phyloP scores from a whole-genome alignment of 2,797 vertebrate genomes.

The Sciurus vulgaris region DNA sequence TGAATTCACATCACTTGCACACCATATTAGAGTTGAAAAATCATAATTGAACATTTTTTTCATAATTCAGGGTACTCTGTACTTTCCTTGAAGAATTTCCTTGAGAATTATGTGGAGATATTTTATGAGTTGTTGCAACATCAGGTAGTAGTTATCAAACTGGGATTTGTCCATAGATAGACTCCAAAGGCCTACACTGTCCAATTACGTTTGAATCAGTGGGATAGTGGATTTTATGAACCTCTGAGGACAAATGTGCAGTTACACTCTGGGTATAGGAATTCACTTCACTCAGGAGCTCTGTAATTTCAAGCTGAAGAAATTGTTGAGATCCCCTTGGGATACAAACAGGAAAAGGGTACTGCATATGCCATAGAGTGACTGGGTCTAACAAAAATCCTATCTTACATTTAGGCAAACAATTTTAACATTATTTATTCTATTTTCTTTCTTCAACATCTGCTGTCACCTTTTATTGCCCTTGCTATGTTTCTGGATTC shows the following conservation, averaged over 20 bases:
- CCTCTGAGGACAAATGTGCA: background rate
- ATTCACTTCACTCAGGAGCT: background rate
- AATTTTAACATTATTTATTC: background rate
- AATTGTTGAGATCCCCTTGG: background rate
- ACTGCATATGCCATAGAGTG: fast-evolving
- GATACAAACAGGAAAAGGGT: background rate
- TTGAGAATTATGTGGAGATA: background rate
- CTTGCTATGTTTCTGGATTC: background rate
- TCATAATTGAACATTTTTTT: background rate
- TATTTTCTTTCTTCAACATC: background rate
- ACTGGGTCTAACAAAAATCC: background rate
- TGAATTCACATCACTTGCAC: background rate
- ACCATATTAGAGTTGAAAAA: background rate
- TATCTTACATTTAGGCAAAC: background rate
- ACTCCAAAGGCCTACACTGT: background rate
- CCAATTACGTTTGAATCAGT: background rate
- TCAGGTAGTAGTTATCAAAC: background rate
- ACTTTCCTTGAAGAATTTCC: background rate
- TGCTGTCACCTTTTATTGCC: background rate
- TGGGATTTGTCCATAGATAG: background rate
- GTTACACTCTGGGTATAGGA: no score
- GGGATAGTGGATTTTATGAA: background rate
- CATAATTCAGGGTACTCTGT: background rate
- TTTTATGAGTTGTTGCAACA: background rate
- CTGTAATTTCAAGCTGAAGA: background rate